phyloP scores from a whole-genome alignment of 1,140 invertebrate genomes.

The Rhynchophorus ferrugineus region DNA sequence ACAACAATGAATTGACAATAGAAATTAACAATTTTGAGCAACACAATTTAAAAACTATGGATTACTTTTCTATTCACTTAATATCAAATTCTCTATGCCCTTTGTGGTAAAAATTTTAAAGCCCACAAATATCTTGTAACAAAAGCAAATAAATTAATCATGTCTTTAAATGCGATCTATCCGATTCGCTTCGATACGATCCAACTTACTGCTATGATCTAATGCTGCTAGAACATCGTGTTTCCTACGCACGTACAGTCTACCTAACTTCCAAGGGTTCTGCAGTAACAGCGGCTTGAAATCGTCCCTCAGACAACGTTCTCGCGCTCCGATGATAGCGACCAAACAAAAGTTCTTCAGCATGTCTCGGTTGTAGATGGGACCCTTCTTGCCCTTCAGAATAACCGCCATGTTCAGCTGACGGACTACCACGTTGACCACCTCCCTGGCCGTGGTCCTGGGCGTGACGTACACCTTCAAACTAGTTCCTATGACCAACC shows the following conservation, averaged over 20 bases:
- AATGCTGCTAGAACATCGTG: constrained; percentile 81
- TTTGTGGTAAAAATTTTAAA: too few species aligned
- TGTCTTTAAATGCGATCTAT: constrained; percentile 17
- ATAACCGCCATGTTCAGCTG: constrained; percentile 89
- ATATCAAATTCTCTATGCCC: too few species aligned
- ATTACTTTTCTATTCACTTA: too few species aligned
- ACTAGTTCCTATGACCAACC: constrained; percentile 82
- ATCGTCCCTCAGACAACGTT: constrained; percentile 85
- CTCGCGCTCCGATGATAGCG: constrained; percentile 85
- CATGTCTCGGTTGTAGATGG: constrained; percentile 73
- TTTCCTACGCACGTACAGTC: constrained; percentile 83
- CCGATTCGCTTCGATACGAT: constrained; percentile 14
- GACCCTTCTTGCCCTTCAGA: constrained; percentile 75
- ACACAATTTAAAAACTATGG: too few species aligned
- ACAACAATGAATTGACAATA: too few species aligned
- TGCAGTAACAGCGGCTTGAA: constrained; percentile 87
- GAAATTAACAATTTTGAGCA: too few species aligned
- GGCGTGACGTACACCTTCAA: constrained; percentile 87
- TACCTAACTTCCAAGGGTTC: constrained; percentile 90
- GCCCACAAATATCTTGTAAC: constrained; percentile 2
- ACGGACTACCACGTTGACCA: constrained; percentile 88
- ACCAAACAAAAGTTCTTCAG: constrained; percentile 86
- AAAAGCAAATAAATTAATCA: constrained; percentile 3
- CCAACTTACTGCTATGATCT: constrained; percentile 68
- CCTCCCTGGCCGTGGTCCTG: constrained; percentile 83